phyloP scores from a whole-genome alignment of 1,140 invertebrate genomes.

The Drosophila pectinifera region DNA sequence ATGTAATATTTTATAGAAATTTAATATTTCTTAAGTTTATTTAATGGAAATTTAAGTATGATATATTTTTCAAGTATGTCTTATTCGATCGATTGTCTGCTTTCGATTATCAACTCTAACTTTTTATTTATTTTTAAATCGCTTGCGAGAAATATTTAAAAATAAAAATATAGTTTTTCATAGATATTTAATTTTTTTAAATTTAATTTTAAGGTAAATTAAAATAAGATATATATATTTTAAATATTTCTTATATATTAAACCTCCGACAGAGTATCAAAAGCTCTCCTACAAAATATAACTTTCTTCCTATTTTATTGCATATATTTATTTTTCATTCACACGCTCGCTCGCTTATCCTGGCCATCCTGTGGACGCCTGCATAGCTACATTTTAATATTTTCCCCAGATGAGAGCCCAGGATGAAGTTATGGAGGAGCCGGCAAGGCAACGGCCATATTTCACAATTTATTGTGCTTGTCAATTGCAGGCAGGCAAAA shows the following conservation, averaged over 20 bases:
- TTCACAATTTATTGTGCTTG: slow-evolving; percentile 80
- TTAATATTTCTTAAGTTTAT: no score
- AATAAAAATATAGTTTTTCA: no score
- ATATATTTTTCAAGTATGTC: no score
- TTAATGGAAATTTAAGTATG: no score
- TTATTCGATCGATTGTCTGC: no score
- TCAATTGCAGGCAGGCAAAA: slow-evolving; percentile 68
- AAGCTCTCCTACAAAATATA: not conserved
- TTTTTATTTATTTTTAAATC: no score
- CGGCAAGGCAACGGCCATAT: slow-evolving; percentile 58
- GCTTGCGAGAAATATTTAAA: no score
- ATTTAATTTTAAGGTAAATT: not conserved
- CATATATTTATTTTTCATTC: slow-evolving; percentile 41
- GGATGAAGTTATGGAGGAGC: slow-evolving; percentile 21
- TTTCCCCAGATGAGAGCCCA: slow-evolving; percentile 16
- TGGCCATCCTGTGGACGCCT: slow-evolving; percentile 30
- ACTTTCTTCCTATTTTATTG: slow-evolving; percentile 12
- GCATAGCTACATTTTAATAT: slow-evolving; percentile 54
- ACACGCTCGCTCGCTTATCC: slow-evolving; percentile 27
- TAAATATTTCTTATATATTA: no score
- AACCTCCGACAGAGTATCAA: not conserved
- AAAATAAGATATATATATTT: not conserved
- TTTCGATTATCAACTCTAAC: no score
- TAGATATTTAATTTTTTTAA: not conserved
- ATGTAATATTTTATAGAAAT: no score